phyloP scores from a whole-genome alignment of 1,140 invertebrate species.

The Drosophila aff. region DNA sequence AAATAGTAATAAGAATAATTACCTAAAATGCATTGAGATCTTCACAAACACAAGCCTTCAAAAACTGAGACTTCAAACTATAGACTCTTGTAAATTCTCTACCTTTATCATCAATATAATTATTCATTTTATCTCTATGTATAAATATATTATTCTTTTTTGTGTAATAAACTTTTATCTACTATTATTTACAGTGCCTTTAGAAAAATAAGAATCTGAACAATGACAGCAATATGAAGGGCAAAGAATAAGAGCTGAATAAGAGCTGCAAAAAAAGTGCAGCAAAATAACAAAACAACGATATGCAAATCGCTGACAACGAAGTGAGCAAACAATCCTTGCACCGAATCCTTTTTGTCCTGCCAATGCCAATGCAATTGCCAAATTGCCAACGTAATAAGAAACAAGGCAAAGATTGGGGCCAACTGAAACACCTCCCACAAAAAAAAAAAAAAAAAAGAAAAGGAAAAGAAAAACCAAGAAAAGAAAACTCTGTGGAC shows the following conservation, averaged over 20 bases:
- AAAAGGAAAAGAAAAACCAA: neutral
- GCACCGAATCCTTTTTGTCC: constrained; percentile 41
- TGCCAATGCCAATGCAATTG: constrained; percentile 47
- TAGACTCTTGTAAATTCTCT: too few species aligned
- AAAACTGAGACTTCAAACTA: too few species aligned
- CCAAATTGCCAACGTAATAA: constrained; percentile 53
- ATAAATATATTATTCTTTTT: too few species aligned
- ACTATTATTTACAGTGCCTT: neutral
- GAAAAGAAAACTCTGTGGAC: constrained; percentile 1
- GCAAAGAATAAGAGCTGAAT: neutral
- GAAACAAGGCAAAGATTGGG: constrained; percentile 37
- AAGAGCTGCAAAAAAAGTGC: constrained; percentile 33
- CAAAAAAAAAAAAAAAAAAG: neutral
- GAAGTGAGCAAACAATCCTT: constrained; percentile 49
- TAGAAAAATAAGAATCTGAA: constrained; percentile 32
- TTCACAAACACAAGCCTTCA: too few species aligned
- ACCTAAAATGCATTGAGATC: too few species aligned
- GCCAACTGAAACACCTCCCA: neutral
- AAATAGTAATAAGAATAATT: neutral
- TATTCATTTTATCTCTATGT: too few species aligned
- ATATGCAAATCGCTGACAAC: constrained; percentile 63
- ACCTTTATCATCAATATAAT: too few species aligned
- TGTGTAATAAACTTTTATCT: too few species aligned
- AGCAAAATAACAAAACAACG: constrained; percentile 44
- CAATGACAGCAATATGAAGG: constrained; percentile 46